Evolutionary conservation across 1,140 invertebrate genomes (phyloP), one percentile per base, ranked within the genome.

Genomic region (Pomphorhynchus laevis): DNA sequence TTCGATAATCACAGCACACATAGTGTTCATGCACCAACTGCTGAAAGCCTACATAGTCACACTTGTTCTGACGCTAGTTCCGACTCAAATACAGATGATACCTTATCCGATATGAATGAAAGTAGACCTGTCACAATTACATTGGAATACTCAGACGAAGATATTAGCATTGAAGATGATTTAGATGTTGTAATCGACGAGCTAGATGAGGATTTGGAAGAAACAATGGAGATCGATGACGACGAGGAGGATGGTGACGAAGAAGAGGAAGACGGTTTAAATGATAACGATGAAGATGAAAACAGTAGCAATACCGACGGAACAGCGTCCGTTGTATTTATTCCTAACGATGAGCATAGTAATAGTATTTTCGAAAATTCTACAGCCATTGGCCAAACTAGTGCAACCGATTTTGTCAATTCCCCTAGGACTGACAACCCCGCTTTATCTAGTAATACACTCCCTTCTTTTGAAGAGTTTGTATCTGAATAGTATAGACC

Each of bases 211-310:
- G n/a, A 27, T 27, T 27, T 27, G 25, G 25, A 27, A 27, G 25
- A 27, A n/a, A 27, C 25, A 27, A 27, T n/a, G 8, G n/a, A 8
- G n/a, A n/a, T n/a, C 14, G 25, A 14, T 3, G 25, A 29, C 14
- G 14, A 45, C 20, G 47, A 53, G 29, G 48, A 48, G 36, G 46
- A 51, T 42, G 51, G 51, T 38, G 47, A 50, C n/a, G 47, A 48
- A 32, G 50, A 53, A 29, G 49, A 53, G n/a, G 49, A 46, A 34
- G 52, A 53, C 16, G 50, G 51, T 33, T 52, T 54, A 39, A 48
- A 49, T 22, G 50, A 54, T 34, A 48, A 51, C n/a, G 42, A 49
- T 41, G 47, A 51, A 36, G 44, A 40, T 9, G 50, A 50, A n/a
- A 29, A 39, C 11, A 34, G 22, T 16, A 34, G 22, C 18, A 31